Percentiles rank a stretch among this genome's conserved stretches.
Conservation (phyloP, 2,113 vertebrate genomes). For the Montifringilla adamsi region DNA sequence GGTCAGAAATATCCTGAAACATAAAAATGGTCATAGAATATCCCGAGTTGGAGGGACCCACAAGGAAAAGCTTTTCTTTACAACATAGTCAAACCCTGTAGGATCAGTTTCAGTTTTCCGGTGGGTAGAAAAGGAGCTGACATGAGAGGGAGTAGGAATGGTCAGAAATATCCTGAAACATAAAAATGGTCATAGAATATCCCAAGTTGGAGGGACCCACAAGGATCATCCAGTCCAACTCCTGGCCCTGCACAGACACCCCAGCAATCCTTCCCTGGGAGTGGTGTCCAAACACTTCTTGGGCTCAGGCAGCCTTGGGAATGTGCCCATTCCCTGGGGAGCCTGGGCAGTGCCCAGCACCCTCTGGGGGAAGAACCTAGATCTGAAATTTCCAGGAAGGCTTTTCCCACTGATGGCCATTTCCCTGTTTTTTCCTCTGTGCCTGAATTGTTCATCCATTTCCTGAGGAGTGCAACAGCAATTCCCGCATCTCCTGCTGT, state of each 20-base stretch:
- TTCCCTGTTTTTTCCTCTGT: not conserved
- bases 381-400: not conserved
- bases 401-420: not conserved
- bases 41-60: not conserved
- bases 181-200: not conserved
- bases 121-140: not conserved
- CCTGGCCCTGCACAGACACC: not conserved
- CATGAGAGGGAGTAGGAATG: not conserved
- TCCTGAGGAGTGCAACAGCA: not conserved
- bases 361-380: not conserved
- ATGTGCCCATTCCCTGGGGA: not conserved
- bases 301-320: not conserved
- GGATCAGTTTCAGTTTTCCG: not conserved
- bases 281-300: accelerated
- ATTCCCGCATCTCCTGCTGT: not conserved
- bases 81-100: not conserved
- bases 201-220: not conserved
- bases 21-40: not conserved
- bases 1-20: not conserved
- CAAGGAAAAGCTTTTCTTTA: not conserved
- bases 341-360: not conserved
- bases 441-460: not conserved
- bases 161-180: not conserved
- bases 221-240: not conserved
- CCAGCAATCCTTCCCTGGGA: not conserved